These are phyloP conservation scores for Varanus komodoensis DNA, from an alignment of 2,113 vertebrate species.

Conservation along the genomic window DNA sequence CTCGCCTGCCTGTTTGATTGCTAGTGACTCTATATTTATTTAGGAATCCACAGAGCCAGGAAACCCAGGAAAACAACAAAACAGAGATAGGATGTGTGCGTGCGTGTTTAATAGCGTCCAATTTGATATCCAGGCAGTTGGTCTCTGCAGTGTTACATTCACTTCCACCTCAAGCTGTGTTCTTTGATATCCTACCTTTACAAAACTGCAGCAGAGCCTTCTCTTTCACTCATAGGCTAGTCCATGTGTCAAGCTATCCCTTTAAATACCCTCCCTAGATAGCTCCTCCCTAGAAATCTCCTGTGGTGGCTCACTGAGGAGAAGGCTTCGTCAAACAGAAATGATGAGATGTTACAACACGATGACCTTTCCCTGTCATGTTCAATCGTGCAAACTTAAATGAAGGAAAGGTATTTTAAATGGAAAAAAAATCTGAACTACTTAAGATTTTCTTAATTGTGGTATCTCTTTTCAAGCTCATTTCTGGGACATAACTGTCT, in stretches of 20 bases:
- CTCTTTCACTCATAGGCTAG: too few species aligned
- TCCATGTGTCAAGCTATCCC: neutral
- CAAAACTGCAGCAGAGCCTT: neutral
- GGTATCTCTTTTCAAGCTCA: neutral
- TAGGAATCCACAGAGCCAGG: constrained; percentile 63
- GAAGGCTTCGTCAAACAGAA: neutral
- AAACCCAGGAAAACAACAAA: constrained; percentile 63
- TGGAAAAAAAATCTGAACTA: neutral
- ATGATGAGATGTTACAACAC: neutral
- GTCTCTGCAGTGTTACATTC: constrained; percentile 53
- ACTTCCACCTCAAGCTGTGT: neutral
- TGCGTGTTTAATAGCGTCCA: constrained; percentile 38
- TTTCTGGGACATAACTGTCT: neutral
- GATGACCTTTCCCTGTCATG: neutral
- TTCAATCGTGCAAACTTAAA: neutral
- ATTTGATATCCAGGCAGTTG: constrained; percentile 56
- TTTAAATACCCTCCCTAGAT: neutral
- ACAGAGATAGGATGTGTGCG: constrained; percentile 12
- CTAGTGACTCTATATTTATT: constrained; percentile 77
- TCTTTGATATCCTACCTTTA: neutral
- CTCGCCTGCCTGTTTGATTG: constrained; percentile 75
- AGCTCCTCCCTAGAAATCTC: too few species aligned
- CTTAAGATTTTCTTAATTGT: neutral
- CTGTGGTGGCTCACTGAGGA: neutral
- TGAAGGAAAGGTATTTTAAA: fast-evolving